Evolutionary conservation across 30 jellyfish, hydroid and myxozoan species (phyloP).

Genomic region (Haliclystus octoradiatus): DNA sequence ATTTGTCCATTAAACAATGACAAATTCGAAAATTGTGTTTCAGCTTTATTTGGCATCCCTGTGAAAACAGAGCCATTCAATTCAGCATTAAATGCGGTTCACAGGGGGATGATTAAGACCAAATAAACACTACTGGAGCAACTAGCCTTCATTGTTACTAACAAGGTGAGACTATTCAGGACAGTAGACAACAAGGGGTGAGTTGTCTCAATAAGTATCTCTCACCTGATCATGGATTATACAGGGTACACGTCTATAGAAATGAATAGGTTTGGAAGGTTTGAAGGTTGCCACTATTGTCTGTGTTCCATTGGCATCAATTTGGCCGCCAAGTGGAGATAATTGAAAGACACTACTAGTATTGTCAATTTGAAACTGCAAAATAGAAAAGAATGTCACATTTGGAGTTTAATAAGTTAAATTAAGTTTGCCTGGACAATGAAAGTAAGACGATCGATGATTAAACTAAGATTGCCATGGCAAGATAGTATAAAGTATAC

Average conservation of each 20-base stretch:
- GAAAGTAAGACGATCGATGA: background rate
- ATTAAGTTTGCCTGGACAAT: no score
- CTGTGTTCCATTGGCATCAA: conserved; percentile 35
- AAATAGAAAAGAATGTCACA: background rate
- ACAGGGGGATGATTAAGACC: no score
- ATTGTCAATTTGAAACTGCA: conserved; percentile 47
- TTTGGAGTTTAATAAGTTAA: background rate
- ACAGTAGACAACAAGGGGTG: no score
- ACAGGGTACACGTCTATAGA: conserved; percentile 46
- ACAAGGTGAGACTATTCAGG: no score
- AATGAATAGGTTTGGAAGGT: conserved; percentile 59
- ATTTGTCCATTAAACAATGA: no score
- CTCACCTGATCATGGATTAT: conserved; percentile 73
- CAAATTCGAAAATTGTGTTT: no score
- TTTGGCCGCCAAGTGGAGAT: conserved; percentile 31
- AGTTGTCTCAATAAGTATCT: no score
- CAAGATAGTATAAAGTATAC: background rate
- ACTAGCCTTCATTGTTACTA: no score
- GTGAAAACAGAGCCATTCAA: no score
- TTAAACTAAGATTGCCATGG: background rate
- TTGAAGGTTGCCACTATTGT: conserved; percentile 41
- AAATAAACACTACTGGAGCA: no score
- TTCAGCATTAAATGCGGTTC: no score
- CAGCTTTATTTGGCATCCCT: no score
- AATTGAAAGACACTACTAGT: conserved; percentile 35